A percentile compares a stretch with the other conserved stretches of the same genome.
Conservation (phyloP, 2,888 invertebrate species). For the Ophion ellenae region DNA sequence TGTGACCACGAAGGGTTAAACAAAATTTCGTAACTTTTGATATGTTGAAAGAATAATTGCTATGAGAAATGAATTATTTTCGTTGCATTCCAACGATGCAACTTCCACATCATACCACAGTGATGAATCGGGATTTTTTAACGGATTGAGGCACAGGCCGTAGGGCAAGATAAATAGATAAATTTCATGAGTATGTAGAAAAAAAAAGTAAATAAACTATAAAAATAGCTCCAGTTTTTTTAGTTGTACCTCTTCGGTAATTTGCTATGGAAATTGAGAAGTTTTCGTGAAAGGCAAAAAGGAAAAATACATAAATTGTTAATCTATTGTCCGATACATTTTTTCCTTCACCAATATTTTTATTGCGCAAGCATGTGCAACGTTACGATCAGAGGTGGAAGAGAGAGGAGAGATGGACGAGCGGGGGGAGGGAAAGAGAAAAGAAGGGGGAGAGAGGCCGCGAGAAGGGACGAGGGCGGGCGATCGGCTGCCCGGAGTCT, state of each 20-base stretch:
- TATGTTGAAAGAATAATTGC: too few species aligned
- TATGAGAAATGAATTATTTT: too few species aligned
- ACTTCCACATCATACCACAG: too few species aligned
- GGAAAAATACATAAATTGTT: neutral
- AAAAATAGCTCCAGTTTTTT: neutral
- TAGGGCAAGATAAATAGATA: too few species aligned
- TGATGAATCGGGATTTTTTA: too few species aligned
- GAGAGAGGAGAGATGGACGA: neutral
- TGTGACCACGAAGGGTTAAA: too few species aligned
- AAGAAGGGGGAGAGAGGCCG: neutral
- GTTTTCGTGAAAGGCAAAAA: neutral
- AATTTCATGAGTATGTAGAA: too few species aligned
- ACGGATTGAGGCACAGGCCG: too few species aligned
- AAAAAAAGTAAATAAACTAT: too few species aligned
- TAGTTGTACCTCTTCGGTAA: neutral
- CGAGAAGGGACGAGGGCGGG: neutral
- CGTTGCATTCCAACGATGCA: too few species aligned
- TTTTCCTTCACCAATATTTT: neutral
- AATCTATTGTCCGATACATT: neutral
- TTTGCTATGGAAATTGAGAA: neutral
- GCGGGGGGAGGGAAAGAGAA: neutral
- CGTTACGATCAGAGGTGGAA: neutral
- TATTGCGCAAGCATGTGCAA: neutral
- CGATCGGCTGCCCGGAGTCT: slow-evolving; percentile 18
- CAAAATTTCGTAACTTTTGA: too few species aligned